Percentiles rank a stretch among this genome's conserved stretches.
These are phyloP conservation scores for Chymomyza caudatula DNA, from an alignment of 2,888 invertebrate species.

Conservation along the genomic window DNA sequence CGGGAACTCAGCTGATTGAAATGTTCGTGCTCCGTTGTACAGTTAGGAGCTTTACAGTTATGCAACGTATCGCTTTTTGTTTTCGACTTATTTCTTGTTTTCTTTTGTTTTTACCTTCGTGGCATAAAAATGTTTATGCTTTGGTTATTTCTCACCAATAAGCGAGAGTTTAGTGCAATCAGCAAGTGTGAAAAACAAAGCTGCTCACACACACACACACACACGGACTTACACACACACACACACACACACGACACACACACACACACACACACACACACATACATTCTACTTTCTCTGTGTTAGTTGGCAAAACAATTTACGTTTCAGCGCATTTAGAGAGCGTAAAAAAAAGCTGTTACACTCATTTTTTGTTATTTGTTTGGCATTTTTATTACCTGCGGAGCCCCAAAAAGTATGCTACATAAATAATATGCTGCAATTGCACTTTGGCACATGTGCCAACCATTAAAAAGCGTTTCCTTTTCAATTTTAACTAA, in stretches of 20 bases:
- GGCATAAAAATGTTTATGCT: constrained; percentile 46
- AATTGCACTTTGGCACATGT: background rate
- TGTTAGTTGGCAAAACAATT: too few relatives aligned
- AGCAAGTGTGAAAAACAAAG: too few relatives aligned
- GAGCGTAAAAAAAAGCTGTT: background rate
- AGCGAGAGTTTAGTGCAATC: too few relatives aligned
- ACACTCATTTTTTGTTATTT: background rate
- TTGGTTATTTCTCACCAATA: constrained; percentile 27
- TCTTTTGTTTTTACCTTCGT: too few relatives aligned
- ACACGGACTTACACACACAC: background rate
- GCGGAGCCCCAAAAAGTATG: background rate
- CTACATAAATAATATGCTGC: background rate
- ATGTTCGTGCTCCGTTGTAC: too few relatives aligned
- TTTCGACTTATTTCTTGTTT: too few relatives aligned
- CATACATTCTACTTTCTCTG: too few relatives aligned
- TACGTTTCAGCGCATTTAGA: background rate
- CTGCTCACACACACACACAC: constrained; percentile 21
- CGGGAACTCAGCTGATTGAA: too few relatives aligned
- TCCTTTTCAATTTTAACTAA: background rate
- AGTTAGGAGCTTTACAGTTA: too few relatives aligned
- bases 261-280: background rate
- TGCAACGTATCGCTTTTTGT: too few relatives aligned
- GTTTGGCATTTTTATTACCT: background rate
- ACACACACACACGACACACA: too few relatives aligned
- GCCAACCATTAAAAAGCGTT: background rate